Percentiles rank a stretch among this genome's conserved stretches.
These are phyloP conservation scores for Bembecia ichneumoniformis DNA, from an alignment of 2,888 invertebrate genomes.

Conservation along the genomic window DNA sequence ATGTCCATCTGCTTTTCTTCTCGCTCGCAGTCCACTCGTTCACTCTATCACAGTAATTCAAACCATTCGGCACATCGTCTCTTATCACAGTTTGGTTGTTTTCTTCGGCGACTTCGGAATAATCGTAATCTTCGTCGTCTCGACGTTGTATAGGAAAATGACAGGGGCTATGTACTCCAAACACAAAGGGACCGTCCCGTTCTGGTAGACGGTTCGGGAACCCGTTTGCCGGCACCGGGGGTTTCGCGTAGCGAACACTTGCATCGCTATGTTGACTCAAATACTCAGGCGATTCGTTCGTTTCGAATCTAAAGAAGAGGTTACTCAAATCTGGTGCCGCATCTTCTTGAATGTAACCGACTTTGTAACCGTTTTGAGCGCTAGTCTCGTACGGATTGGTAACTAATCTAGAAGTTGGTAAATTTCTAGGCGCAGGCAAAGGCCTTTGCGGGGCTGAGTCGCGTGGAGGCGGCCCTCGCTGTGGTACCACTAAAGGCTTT, in stretches of 20 bases:
- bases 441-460: slow-evolving; percentile 52
- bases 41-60: slow-evolving; percentile 70
- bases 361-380: slow-evolving; percentile 55
- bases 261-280: slow-evolving; percentile 57
- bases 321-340: slow-evolving; percentile 55
- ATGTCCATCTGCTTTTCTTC: slow-evolving; percentile 56
- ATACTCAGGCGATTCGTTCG: slow-evolving; percentile 59
- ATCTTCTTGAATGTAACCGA: slow-evolving; percentile 66
- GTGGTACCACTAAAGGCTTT: slow-evolving; percentile 57
- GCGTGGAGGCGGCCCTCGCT: slow-evolving; percentile 60
- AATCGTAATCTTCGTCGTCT: slow-evolving; percentile 63
- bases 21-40: slow-evolving; percentile 63
- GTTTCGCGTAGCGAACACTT: slow-evolving; percentile 56
- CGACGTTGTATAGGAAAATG: slow-evolving; percentile 55
- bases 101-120: slow-evolving; percentile 61
- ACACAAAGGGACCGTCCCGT: slow-evolving; percentile 74
- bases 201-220: slow-evolving; percentile 52
- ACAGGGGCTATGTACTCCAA: slow-evolving; percentile 72
- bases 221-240: slow-evolving; percentile 59
- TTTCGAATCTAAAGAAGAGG: slow-evolving; percentile 63
- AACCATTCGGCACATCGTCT: slow-evolving; percentile 54
- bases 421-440: slow-evolving; percentile 44
- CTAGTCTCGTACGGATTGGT: slow-evolving; percentile 65
- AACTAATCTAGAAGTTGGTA: slow-evolving; percentile 60
- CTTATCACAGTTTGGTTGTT: slow-evolving; percentile 49